Conservation (phyloP, 2,888 invertebrate species). For the Temnothorax ravouxi region DNA sequence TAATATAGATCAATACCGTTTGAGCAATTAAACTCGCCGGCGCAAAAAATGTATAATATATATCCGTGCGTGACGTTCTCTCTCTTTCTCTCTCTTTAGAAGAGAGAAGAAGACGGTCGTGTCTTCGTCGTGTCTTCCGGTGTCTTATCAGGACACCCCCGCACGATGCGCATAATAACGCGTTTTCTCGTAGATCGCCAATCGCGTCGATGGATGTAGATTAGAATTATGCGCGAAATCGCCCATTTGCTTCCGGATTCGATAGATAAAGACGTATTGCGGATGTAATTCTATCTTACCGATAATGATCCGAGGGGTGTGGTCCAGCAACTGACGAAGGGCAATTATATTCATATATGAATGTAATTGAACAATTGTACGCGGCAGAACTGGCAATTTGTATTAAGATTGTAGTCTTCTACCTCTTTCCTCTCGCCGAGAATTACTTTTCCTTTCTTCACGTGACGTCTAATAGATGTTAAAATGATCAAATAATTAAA, state of each 20-base stretch:
- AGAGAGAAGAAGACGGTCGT: not conserved
- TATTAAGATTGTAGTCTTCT: constrained; percentile 8
- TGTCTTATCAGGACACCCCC: constrained; percentile 4
- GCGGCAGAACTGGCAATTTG: not conserved
- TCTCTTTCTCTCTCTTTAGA: not conserved
- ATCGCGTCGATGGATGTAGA: constrained; percentile 12
- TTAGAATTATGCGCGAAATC: constrained; percentile 8
- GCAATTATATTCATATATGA: constrained; percentile 21
- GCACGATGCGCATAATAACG: not conserved
- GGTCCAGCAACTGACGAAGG: not conserved
- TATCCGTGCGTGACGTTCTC: not conserved
- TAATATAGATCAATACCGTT: constrained; percentile 41
- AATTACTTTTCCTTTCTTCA: not conserved
- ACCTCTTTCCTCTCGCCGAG: not conserved
- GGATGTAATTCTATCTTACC: constrained; percentile 16
- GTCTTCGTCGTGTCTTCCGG: not conserved
- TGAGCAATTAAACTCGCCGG: constrained; percentile 28
- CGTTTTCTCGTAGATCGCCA: constrained; percentile 3
- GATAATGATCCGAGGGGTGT: constrained; percentile 35
- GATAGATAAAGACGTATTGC: not conserved
- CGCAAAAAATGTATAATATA: not conserved
- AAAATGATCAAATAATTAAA: constrained; percentile 29
- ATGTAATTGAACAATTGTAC: constrained; percentile 31
- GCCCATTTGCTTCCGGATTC: constrained; percentile 18
- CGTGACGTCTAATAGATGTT: not conserved